Evolutionary conservation across 2,797 vertebrate genomes (phyloP), one percentile per base, ranked within the genome.

Genomic region (Pangasius larnaudii): DNA sequence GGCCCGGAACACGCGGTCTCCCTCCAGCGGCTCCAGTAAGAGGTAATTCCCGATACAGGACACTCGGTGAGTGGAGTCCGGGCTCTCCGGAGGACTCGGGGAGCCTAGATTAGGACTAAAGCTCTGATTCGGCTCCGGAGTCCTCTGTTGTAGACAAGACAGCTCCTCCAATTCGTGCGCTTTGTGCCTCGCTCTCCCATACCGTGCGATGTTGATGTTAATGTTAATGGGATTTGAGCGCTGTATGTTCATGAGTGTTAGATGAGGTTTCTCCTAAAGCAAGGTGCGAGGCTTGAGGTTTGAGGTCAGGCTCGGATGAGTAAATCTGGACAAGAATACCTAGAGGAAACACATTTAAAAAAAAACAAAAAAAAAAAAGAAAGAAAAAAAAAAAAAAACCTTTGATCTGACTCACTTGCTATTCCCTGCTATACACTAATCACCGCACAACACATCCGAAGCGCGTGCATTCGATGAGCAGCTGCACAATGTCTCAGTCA

Each of bases 181-280:
- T 98, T 99, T 99, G 95, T 98, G 98, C 95, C 99, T 96, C 94
- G 98, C 96, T 97, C 98, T 96, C 96, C 98, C 98, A 99, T 99
- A 98, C 93, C 98, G 97, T 94, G 98, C 96, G 97, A 99, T 99
- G 94, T 97, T 97, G 96, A 99, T 46, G 46, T 46, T 46, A 46
- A 46, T 46, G 46, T 46, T 46, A 46, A 46, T 99, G 93, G 99
- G 98, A 97, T 97, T 98, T 93, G 99, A 99, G 96, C 99, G 98
- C 97, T 98, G 99, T 98, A 99, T 98, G 98, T 98, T 99, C 98
- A 99, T 99, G 97, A 96, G 98, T 97, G 97, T 97, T 93, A 94
- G 96, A 95, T 95, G 92, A 36, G 92, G 92, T 88, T 93, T 88
- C 94, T 95, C 94, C 94, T 91, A 94, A 90, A 88, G 93, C 91